Percentiles rank a stretch among this genome's conserved stretches.
phyloP scores from a whole-genome alignment of 2,113 vertebrate species.

The Saiga tatarica region DNA sequence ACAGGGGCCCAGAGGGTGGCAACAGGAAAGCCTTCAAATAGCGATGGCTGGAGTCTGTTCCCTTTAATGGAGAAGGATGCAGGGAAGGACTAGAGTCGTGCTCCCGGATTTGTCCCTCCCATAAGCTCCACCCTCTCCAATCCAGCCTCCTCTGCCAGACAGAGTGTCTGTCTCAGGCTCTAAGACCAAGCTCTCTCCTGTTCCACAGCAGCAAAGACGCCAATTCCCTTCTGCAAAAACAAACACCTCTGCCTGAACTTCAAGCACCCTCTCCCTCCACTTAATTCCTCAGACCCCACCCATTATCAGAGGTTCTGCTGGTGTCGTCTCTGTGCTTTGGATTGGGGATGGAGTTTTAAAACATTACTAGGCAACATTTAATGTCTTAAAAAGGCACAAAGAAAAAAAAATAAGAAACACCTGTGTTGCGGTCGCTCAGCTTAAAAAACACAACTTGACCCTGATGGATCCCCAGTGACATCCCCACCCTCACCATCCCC shows the following conservation, averaged over 20 bases:
- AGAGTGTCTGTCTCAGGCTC: neutral
- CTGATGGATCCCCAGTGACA: fast-evolving
- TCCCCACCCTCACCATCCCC: neutral
- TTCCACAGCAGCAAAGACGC: fast-evolving
- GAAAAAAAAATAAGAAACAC: neutral
- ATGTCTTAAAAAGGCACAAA: neutral
- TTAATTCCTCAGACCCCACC: too few relatives aligned
- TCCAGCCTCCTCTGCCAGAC: neutral
- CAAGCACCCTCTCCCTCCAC: neutral
- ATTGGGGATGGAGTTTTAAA: neutral
- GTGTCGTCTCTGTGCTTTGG: neutral
- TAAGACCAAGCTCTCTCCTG: neutral
- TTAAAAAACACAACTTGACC: neutral
- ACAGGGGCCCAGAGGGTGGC: too few relatives aligned
- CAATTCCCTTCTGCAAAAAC: neutral
- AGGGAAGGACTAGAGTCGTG: neutral
- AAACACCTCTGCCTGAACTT: too few relatives aligned
- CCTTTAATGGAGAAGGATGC: neutral
- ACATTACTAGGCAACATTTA: neutral
- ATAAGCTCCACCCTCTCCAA: too few relatives aligned
- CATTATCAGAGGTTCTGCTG: neutral
- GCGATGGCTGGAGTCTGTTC: neutral
- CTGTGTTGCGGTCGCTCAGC: neutral
- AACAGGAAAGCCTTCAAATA: neutral
- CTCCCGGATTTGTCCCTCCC: neutral